Percentiles rank a stretch among this genome's conserved stretches.
Conservation (phyloP, 2,113 vertebrate species). For the Ibidorhyncha struthersii region DNA sequence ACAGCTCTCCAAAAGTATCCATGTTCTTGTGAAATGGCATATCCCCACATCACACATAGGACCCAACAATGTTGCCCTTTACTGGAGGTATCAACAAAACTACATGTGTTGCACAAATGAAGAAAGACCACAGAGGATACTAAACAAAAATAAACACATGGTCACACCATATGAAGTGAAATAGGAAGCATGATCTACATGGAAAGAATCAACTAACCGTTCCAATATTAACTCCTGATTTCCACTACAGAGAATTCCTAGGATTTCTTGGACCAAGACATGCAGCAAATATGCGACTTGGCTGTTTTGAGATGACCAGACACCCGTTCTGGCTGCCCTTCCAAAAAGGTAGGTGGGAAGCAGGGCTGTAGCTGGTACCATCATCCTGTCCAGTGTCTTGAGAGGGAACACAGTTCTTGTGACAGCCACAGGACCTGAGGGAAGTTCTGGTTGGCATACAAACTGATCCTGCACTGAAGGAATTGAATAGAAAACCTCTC, state of each 20-base stretch:
- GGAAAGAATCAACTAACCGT: neutral
- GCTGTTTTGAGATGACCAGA: neutral
- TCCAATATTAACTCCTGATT: neutral
- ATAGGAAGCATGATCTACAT: neutral
- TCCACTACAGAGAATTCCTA: neutral
- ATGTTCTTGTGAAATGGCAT: neutral
- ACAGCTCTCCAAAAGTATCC: neutral
- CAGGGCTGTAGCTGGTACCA: neutral
- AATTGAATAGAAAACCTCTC: neutral
- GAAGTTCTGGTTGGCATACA: neutral
- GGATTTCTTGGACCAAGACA: neutral
- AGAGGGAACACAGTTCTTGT: neutral
- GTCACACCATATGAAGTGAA: neutral
- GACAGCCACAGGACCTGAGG: neutral
- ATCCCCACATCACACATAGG: rapidly evolving
- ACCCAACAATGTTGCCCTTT: neutral
- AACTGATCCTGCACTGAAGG: neutral
- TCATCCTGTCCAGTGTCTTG: neutral
- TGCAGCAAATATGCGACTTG: neutral
- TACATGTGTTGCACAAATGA: neutral
- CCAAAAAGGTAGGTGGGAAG: neutral
- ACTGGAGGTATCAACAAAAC: neutral
- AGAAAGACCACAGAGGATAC: neutral
- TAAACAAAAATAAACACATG: neutral
- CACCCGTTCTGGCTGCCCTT: neutral